Evolutionary conservation across 2,888 invertebrate species (phyloP).

Genomic region (Hyposoter didymator): DNA sequence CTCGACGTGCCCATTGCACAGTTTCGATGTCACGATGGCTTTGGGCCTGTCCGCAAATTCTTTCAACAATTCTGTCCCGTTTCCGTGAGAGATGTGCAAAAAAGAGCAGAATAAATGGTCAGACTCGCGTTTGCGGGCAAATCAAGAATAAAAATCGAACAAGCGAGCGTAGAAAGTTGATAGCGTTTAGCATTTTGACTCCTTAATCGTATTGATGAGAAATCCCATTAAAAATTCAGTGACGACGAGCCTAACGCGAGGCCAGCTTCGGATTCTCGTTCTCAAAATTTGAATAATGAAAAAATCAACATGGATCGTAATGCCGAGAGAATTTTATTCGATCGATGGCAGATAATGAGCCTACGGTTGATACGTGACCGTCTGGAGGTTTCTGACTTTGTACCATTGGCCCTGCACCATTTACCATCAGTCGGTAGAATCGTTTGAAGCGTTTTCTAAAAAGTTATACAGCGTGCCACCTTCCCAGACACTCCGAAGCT

Average conservation of each 20-base stretch:
- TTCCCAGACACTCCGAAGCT: neutral
- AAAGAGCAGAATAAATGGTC: neutral
- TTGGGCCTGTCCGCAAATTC: slow-evolving; percentile 28
- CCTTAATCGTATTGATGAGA: neutral
- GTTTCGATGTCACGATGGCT: neutral
- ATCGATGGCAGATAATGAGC: slow-evolving; percentile 3
- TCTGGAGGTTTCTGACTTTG: neutral
- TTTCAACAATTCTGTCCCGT: slow-evolving; percentile 41
- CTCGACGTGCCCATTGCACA: neutral
- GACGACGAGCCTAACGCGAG: neutral
- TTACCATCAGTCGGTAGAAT: neutral
- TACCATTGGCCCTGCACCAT: neutral
- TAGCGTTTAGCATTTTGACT: neutral
- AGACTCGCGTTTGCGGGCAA: neutral
- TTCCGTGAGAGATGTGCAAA: neutral
- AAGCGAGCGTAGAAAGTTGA: neutral
- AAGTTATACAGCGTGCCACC: neutral
- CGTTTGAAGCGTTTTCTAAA: neutral
- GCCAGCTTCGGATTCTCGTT: neutral
- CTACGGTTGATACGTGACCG: slow-evolving; percentile 31
- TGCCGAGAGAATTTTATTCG: neutral
- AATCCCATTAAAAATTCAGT: neutral
- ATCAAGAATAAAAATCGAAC: neutral
- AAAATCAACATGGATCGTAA: neutral
- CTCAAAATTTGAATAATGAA: neutral